These are phyloP conservation scores for Boleophthalmus pectinirostris DNA, from an alignment of 2,113 vertebrate genomes.

Conservation along the genomic window DNA sequence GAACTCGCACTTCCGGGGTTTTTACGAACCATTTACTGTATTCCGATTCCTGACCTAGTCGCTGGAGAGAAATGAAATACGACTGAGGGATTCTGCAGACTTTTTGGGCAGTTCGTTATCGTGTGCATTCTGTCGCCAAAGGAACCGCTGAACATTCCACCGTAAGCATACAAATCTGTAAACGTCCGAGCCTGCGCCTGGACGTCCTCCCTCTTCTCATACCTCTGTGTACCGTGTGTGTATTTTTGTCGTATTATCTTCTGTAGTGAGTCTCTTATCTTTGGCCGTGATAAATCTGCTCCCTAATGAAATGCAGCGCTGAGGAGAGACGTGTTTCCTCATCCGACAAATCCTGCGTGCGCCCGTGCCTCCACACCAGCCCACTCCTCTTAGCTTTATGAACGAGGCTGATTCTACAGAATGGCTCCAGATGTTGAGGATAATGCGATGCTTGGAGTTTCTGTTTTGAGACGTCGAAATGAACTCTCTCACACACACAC, in stretches of 20 bases:
- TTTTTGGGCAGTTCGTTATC: no score
- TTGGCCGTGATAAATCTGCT: constrained; percentile 73
- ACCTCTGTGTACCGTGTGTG: constrained; percentile 5
- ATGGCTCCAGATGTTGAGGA: neutral
- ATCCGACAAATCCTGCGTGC: constrained; percentile 67
- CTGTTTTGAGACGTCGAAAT: neutral
- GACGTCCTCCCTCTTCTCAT: neutral
- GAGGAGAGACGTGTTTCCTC: constrained; percentile 68
- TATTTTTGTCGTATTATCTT: constrained; percentile 30
- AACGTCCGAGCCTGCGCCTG: no score
- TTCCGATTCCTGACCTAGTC: no score
- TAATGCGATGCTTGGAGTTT: neutral
- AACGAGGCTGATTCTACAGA: constrained; percentile 7
- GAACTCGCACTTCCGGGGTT: no score
- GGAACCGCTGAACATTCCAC: no score
- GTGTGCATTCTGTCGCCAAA: no score
- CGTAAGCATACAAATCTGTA: no score
- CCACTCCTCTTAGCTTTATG: constrained; percentile 12
- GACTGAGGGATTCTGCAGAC: no score
- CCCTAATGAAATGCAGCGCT: constrained; percentile 77
- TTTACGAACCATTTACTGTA: no score
- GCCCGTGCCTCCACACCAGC: constrained; percentile 38
- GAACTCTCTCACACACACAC: neutral
- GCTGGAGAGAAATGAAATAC: no score
- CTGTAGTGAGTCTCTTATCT: constrained; percentile 70